These are phyloP conservation scores for Andinoacara biseriatus DNA, from an alignment of 2,113 vertebrate genomes.

Conservation along the genomic window DNA sequence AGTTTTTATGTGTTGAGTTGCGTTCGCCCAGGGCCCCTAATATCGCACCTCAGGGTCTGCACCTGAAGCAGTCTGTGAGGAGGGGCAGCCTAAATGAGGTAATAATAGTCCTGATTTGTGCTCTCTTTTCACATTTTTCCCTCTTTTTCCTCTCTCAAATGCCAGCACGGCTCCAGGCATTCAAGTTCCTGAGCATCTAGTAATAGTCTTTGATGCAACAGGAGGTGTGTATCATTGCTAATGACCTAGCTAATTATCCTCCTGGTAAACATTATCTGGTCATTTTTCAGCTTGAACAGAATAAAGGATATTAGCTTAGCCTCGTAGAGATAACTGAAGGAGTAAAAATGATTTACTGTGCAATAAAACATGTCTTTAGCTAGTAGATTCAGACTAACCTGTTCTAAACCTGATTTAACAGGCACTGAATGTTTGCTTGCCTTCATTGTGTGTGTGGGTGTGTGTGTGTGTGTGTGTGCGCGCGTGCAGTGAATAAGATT, in stretches of 20 bases:
- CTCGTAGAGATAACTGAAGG: slow-evolving; percentile 29
- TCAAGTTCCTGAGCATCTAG: slow-evolving; percentile 44
- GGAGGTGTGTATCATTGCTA: slow-evolving; percentile 54
- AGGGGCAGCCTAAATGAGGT: slow-evolving; percentile 67
- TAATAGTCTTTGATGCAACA: slow-evolving; percentile 43
- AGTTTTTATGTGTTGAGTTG: background rate
- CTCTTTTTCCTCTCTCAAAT: slow-evolving; percentile 56
- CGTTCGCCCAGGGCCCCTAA: slow-evolving; percentile 1
- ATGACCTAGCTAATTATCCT: slow-evolving; percentile 66
- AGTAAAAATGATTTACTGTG: background rate
- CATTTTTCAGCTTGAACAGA: slow-evolving; percentile 63
- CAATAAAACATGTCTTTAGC: slow-evolving; percentile 9
- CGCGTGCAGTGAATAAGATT: slow-evolving; percentile 37
- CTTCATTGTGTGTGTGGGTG: background rate
- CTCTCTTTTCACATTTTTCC: slow-evolving; percentile 23
- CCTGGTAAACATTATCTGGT: slow-evolving; percentile 66
- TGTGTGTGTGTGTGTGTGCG: slow-evolving; percentile 11
- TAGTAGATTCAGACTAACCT: slow-evolving; percentile 12
- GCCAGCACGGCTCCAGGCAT: slow-evolving; percentile 39
- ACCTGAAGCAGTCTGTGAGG: slow-evolving; percentile 1
- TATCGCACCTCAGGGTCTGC: background rate
- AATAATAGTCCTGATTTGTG: slow-evolving; percentile 69
- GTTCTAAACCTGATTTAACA: slow-evolving; percentile 37
- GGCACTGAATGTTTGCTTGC: slow-evolving; percentile 9
- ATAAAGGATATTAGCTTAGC: slow-evolving; percentile 38